Percentiles rank a stretch among this genome's conserved stretches.
Conservation (phyloP, 2,797 vertebrate genomes). For the Gymnopithys bicolor region DNA sequence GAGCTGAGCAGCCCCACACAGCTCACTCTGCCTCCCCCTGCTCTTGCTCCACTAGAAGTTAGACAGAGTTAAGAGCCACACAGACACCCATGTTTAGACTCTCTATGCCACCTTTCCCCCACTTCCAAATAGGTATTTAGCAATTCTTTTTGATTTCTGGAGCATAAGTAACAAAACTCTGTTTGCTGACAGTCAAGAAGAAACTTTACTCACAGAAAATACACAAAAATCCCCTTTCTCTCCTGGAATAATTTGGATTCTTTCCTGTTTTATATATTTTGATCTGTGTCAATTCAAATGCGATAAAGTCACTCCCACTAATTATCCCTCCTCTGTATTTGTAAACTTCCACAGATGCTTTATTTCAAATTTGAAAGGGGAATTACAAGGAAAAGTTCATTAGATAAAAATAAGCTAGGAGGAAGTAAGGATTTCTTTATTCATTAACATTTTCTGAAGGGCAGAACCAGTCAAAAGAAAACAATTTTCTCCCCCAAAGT, state of each 20-base stretch:
- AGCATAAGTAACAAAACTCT: neutral
- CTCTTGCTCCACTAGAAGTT: neutral
- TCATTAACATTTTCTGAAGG: neutral
- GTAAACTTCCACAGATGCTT: neutral
- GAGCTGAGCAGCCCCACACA: neutral
- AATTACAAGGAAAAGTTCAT: neutral
- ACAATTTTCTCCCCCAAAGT: neutral
- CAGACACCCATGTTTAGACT: rapidly evolving
- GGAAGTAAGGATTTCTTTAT: neutral
- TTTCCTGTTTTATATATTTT: neutral
- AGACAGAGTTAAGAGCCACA: no score
- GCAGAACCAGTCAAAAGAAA: neutral
- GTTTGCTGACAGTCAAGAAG: neutral
- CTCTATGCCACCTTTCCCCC: rapidly evolving
- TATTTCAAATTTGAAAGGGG: neutral
- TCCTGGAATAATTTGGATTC: neutral
- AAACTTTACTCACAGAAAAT: neutral
- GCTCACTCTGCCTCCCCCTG: neutral
- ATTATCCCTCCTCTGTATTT: neutral
- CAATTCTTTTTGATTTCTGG: neutral
- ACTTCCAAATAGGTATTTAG: neutral
- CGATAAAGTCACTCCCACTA: neutral
- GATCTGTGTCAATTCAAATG: neutral
- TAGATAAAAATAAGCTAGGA: neutral
- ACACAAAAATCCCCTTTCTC: rapidly evolving